Percentiles rank a stretch among this genome's conserved stretches.
phyloP scores from a whole-genome alignment of 2,888 invertebrate genomes.

The Mesoligia furuncula region DNA sequence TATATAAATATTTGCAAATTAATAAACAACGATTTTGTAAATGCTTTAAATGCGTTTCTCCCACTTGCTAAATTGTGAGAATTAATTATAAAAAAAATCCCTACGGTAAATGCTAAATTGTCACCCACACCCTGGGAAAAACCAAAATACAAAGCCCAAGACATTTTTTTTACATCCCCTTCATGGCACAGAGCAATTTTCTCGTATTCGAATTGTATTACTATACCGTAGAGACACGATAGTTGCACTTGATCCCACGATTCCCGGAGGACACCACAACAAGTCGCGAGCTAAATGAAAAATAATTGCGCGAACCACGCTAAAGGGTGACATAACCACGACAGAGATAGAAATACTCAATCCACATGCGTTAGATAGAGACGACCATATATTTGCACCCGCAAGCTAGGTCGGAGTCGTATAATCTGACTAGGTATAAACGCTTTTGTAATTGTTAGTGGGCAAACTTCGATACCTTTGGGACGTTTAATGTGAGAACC shows the following conservation, averaged over 20 bases:
- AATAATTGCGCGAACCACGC: slow-evolving; percentile 82
- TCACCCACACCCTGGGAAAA: slow-evolving; percentile 72
- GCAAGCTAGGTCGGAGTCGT: slow-evolving; percentile 25
- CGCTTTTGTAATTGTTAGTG: slow-evolving; percentile 65
- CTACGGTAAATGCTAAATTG: slow-evolving; percentile 19
- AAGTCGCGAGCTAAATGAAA: slow-evolving; percentile 87
- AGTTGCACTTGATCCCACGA: slow-evolving; percentile 82
- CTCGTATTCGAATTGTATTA: slow-evolving; percentile 85
- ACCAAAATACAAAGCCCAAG: slow-evolving; percentile 80
- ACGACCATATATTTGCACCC: slow-evolving; percentile 46
- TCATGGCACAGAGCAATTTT: slow-evolving; percentile 77
- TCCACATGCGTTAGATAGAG: slow-evolving; percentile 57
- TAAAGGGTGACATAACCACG: slow-evolving; percentile 68
- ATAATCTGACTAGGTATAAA: slow-evolving; percentile 59
- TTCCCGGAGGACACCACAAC: slow-evolving; percentile 81
- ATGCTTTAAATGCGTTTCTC: not conserved
- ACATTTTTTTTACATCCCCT: slow-evolving; percentile 69
- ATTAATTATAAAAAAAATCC: slow-evolving; percentile 14
- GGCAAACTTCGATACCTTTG: slow-evolving; percentile 73
- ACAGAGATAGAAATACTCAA: slow-evolving; percentile 60
- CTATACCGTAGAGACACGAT: slow-evolving; percentile 74
- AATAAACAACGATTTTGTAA: not conserved
- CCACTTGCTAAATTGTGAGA: slow-evolving; percentile 21
- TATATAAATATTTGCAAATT: not conserved
- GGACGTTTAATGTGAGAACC: slow-evolving; percentile 81